These are phyloP conservation scores for Pachypanchax playfairii DNA, from an alignment of 2,113 vertebrate genomes.

Conservation along the genomic window DNA sequence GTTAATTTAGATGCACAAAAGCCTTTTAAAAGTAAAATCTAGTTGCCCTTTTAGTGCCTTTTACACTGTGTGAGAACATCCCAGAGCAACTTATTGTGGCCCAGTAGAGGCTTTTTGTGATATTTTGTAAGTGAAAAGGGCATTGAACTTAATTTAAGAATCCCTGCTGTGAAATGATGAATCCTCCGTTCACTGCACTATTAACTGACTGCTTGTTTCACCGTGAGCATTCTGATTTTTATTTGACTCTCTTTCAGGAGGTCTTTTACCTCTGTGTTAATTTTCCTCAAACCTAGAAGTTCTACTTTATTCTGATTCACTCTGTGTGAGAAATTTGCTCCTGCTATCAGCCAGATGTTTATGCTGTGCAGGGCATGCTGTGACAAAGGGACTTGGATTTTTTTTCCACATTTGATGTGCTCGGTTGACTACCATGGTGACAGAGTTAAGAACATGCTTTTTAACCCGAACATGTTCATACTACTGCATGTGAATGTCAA, in stretches of 20 bases:
- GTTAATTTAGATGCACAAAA: conserved; percentile 38
- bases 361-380: not conserved
- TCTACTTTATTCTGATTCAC: not conserved
- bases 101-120: conserved; percentile 14
- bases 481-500: no score
- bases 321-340: conserved; percentile 23
- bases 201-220: conserved; percentile 30
- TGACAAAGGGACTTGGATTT: not conserved
- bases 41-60: conserved; percentile 39
- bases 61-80: conserved; percentile 40
- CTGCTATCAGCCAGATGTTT: conserved; percentile 13
- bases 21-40: conserved; percentile 3
- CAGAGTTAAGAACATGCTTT: no score
- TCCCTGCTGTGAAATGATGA: conserved; percentile 39
- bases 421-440: not conserved
- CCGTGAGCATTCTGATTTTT: conserved; percentile 32
- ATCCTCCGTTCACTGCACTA: conserved; percentile 29
- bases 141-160: conserved; percentile 26
- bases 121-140: conserved; percentile 33
- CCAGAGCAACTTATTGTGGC: conserved; percentile 26
- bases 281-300: conserved; percentile 17
- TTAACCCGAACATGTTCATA: no score
- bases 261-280: conserved; percentile 20
- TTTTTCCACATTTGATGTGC: not conserved
- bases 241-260: conserved; percentile 39